Evolutionary conservation across 2,888 invertebrate genomes (phyloP).

Genomic region (Rhimphoctona megacephalus): DNA sequence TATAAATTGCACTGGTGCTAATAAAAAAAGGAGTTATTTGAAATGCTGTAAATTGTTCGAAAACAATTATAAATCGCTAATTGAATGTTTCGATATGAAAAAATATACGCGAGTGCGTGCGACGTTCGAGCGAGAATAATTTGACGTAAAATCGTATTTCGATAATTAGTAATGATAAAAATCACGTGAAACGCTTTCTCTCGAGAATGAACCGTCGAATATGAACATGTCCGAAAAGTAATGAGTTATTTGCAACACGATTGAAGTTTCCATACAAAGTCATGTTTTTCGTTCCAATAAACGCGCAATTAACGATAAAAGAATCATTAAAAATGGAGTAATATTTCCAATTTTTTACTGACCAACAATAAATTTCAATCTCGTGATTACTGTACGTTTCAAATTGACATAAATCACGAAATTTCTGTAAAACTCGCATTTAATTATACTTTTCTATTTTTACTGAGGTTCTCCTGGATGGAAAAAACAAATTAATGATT

Average conservation of each 20-base stretch:
- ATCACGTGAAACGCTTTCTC: conserved; percentile 37
- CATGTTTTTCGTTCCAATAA: background rate
- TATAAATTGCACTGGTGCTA: conserved; percentile 61
- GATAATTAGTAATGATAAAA: conserved; percentile 20
- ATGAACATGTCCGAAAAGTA: background rate
- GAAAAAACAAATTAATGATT: background rate
- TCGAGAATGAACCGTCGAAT: background rate
- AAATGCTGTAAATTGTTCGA: conserved; percentile 35
- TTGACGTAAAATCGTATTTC: conserved; percentile 10
- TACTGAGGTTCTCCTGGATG: background rate
- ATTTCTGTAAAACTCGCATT: background rate
- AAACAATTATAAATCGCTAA: conserved; percentile 33
- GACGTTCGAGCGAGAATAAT: conserved; percentile 35
- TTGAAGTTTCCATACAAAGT: background rate
- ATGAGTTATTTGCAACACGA: background rate
- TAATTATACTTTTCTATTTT: background rate
- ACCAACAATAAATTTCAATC: background rate
- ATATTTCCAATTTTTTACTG: background rate
- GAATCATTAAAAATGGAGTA: too few species aligned
- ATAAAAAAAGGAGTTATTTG: conserved; percentile 6
- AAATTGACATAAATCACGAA: background rate
- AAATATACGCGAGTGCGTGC: conserved; percentile 24
- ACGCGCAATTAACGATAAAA: background rate
- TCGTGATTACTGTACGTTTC: background rate
- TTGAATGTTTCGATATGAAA: conserved; percentile 47